phyloP scores from a whole-genome alignment of 2,888 invertebrate species.

The Saturnia pavonia region DNA sequence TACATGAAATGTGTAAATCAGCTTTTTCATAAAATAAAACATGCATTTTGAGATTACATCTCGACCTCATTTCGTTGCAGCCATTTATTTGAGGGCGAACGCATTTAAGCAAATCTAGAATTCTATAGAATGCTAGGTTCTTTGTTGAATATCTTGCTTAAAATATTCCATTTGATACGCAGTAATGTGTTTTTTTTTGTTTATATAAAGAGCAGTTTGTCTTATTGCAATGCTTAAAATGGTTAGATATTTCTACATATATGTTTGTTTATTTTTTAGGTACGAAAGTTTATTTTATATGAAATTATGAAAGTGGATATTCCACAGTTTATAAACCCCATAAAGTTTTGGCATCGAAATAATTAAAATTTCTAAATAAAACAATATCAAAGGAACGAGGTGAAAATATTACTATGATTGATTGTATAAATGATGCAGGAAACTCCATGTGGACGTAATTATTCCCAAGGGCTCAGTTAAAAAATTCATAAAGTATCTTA shows the following conservation, averaged over 20 bases:
- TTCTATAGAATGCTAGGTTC: slow-evolving; percentile 5
- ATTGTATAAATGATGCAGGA: no score
- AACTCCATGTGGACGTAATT: no score
- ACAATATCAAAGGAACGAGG: no score
- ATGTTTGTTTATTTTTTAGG: no score
- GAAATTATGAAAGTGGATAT: no score
- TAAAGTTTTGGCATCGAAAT: no score
- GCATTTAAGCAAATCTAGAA: slow-evolving; percentile 20
- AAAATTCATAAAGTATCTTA: no score
- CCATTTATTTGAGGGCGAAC: slow-evolving; percentile 22
- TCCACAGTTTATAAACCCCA: no score
- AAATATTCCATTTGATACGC: neutral
- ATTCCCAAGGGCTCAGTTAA: no score
- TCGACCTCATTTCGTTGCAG: slow-evolving; percentile 30
- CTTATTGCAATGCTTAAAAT: neutral
- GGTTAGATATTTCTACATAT: neutral
- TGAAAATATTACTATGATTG: no score
- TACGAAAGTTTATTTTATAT: no score
- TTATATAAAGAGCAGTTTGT: neutral
- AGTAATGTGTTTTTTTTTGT: neutral
- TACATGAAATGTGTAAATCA: slow-evolving; percentile 11
- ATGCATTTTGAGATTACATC: slow-evolving; percentile 32
- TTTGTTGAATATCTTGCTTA: neutral
- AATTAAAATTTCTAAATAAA: no score
- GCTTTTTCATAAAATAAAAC: slow-evolving; percentile 23